phyloP scores from a whole-genome alignment of 2,888 invertebrate species.

The Eupithecia abbreviata region DNA sequence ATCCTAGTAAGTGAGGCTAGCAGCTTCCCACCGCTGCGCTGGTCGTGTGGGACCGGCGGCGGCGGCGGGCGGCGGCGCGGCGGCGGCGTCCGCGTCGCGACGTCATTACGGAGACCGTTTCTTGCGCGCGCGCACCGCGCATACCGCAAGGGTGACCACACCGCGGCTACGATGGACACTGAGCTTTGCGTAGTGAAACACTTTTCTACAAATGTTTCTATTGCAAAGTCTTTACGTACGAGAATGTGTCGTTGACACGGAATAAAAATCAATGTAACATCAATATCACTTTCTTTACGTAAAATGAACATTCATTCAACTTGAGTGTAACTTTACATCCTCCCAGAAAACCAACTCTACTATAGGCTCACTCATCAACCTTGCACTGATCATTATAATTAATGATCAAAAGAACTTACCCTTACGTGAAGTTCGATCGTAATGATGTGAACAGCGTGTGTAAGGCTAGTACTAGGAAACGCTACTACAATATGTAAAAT shows the following conservation, averaged over 20 bases:
- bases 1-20: not conserved
- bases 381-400: too few species aligned
- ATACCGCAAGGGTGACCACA: conserved; percentile 28
- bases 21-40: conserved; percentile 16
- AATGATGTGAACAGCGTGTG: too few species aligned
- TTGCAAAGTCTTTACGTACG: not conserved
- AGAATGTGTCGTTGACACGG: not conserved
- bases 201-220: not conserved
- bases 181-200: not conserved
- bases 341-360: too few species aligned
- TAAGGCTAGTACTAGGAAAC: too few species aligned
- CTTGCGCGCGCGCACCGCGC: conserved; percentile 25
- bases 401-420: too few species aligned
- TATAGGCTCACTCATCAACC: too few species aligned
- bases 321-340: too few species aligned
- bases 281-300: not conserved
- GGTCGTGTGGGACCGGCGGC: not conserved
- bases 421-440: too few species aligned
- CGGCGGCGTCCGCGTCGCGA: not conserved
- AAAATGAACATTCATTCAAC: too few species aligned
- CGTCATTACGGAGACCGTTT: conserved; percentile 25
- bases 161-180: not conserved
- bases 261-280: not conserved
- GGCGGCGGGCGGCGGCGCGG: not conserved
- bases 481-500: too few species aligned